phyloP scores from a whole-genome alignment of 2,113 vertebrate species.

The Anguilla japonica region DNA sequence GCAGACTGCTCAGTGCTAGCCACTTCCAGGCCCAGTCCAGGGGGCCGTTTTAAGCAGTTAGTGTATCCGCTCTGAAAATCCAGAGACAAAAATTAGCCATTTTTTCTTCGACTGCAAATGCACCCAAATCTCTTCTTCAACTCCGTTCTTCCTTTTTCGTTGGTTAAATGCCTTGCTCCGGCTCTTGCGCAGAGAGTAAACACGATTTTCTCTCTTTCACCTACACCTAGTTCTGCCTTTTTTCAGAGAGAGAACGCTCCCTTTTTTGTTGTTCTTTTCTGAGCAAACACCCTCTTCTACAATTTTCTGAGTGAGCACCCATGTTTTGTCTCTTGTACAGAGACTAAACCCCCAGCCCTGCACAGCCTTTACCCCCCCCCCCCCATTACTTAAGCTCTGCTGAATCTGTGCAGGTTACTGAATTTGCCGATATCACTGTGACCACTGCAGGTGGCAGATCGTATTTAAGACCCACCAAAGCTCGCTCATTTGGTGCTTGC shows the following conservation, averaged over 20 bases:
- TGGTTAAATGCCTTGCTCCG: not conserved
- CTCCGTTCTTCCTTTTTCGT: not conserved
- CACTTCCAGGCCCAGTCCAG: not conserved
- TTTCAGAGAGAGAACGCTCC: not conserved
- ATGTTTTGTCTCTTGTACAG: not conserved
- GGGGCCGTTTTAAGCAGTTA: not conserved
- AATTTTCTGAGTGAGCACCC: too few species aligned
- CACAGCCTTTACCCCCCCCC: not conserved
- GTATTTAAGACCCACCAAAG: constrained; percentile 28
- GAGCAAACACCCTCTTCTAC: not conserved
- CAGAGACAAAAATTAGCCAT: not conserved
- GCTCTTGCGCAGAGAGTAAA: not conserved
- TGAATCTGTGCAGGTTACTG: constrained; percentile 16
- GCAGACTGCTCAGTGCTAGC: not conserved
- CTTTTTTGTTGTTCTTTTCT: not conserved
- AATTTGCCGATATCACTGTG: constrained; percentile 26
- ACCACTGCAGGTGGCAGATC: constrained; percentile 37
- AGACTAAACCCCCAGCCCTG: not conserved
- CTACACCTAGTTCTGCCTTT: not conserved
- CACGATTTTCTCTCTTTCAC: not conserved
- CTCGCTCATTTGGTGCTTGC: constrained; percentile 24
- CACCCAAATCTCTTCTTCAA: not conserved
- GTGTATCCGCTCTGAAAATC: constrained; percentile 7
- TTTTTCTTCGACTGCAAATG: not conserved
- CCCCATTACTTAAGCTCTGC: not conserved